Percentiles rank a stretch among this genome's conserved stretches.
These are phyloP conservation scores for Tichodroma muraria DNA, from an alignment of 2,113 vertebrate genomes.

Conservation along the genomic window DNA sequence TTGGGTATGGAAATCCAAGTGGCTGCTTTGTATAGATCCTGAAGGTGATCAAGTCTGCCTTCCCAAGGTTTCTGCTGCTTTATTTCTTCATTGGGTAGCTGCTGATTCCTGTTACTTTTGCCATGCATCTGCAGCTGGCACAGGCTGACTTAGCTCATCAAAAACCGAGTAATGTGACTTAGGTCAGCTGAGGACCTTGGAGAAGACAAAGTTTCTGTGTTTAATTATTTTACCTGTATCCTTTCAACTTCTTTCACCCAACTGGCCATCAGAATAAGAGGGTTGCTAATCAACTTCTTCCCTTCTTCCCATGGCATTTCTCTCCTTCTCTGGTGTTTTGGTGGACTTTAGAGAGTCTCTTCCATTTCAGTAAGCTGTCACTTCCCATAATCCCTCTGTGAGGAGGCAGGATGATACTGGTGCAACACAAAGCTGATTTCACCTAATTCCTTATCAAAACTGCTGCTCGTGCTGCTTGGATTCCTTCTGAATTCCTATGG, in stretches of 20 bases:
- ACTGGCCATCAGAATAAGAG: background rate
- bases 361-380: background rate
- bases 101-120: background rate
- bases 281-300: background rate
- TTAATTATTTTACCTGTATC: background rate
- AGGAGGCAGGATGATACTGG: background rate
- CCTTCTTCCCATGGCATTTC: background rate
- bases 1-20: background rate
- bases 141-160: background rate
- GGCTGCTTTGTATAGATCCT: background rate
- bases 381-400: background rate
- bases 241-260: background rate
- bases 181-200: background rate
- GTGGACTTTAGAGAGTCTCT: background rate
- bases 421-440: background rate
- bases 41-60: background rate
- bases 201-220: background rate
- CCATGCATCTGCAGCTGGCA: background rate
- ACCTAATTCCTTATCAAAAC: background rate
- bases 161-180: background rate
- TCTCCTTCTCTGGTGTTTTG: background rate
- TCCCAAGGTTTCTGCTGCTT: background rate
- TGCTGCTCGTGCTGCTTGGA: background rate
- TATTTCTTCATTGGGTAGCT: background rate
- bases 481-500: background rate